Conservation (phyloP, 2,797 vertebrate species). For the Gorsachius magnificus region DNA sequence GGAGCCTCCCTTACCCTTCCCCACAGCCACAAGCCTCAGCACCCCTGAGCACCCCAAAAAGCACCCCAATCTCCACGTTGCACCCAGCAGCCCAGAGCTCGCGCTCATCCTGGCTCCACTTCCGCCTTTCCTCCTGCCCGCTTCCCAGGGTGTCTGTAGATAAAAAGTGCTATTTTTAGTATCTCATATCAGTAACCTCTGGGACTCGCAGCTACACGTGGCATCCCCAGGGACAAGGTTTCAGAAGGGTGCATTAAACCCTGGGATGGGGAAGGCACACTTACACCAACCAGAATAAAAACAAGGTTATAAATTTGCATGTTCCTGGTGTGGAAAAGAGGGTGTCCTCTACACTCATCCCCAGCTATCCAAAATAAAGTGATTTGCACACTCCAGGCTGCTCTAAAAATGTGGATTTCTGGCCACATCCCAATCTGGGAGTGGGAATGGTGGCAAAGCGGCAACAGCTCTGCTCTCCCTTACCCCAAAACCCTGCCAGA, state of each 20-base stretch:
- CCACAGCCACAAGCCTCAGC: background rate
- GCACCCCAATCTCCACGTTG: fast-evolving
- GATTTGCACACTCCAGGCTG: background rate
- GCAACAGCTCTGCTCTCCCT: fast-evolving
- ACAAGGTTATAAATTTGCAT: background rate
- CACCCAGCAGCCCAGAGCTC: background rate
- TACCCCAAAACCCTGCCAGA: background rate
- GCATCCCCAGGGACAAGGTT: background rate
- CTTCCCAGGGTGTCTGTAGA: background rate
- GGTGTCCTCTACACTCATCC: background rate
- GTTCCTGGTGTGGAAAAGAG: background rate
- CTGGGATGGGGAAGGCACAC: background rate
- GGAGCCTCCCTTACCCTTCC: background rate
- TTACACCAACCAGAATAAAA: background rate
- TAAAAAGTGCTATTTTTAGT: background rate
- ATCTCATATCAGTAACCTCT: background rate
- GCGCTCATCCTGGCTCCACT: fast-evolving
- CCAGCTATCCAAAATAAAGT: background rate
- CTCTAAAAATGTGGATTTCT: background rate
- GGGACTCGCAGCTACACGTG: fast-evolving
- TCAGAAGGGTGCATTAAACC: background rate
- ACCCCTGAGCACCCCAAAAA: background rate
- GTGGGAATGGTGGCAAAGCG: fast-evolving
- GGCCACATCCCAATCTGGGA: background rate
- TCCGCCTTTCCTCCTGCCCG: background rate